Evolutionary conservation across 2,797 vertebrate species (phyloP).

Genomic region (Tamandua tetradactyla): DNA sequence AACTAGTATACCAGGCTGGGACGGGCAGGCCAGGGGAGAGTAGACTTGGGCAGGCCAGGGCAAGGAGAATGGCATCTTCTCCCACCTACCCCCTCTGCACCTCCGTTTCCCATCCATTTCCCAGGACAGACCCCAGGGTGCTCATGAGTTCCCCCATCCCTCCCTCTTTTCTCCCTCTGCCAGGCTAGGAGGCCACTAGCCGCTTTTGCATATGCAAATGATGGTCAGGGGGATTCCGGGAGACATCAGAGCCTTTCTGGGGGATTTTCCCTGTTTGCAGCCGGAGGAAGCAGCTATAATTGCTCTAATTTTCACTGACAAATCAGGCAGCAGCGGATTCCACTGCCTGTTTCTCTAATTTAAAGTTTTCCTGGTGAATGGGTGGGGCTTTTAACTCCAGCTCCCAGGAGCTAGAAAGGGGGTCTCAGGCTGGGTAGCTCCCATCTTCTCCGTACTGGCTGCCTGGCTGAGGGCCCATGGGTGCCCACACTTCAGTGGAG

Average conservation of each 20-base stretch:
- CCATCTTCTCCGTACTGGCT: not conserved
- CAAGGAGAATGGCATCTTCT: not conserved
- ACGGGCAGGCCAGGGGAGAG: not conserved
- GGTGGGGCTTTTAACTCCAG: fast-evolving
- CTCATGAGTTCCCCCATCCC: not conserved
- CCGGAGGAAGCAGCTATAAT: constrained; percentile 69
- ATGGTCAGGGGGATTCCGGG: not conserved
- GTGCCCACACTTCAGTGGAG: not conserved
- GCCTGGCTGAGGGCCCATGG: not conserved
- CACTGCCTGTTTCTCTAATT: not conserved
- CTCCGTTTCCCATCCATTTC: not conserved
- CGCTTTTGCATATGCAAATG: constrained; percentile 29
- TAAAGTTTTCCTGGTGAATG: fast-evolving
- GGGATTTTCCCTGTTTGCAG: not conserved
- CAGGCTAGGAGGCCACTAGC: too few species aligned
- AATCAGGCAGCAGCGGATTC: constrained; percentile 52
- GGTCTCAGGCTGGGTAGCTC: not conserved
- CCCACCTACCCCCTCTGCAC: not conserved
- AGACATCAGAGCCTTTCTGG: constrained; percentile 40
- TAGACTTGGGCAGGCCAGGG: not conserved
- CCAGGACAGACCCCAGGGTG: not conserved
- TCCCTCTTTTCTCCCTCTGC: not conserved
- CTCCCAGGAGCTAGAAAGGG: not conserved
- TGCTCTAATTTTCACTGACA: constrained; percentile 78
- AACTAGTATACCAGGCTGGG: not conserved